A percentile compares a stretch with the other conserved stretches of the same genome.
phyloP scores from a whole-genome alignment of 1,140 invertebrate genomes.

The Drosophila pallidifrons region DNA sequence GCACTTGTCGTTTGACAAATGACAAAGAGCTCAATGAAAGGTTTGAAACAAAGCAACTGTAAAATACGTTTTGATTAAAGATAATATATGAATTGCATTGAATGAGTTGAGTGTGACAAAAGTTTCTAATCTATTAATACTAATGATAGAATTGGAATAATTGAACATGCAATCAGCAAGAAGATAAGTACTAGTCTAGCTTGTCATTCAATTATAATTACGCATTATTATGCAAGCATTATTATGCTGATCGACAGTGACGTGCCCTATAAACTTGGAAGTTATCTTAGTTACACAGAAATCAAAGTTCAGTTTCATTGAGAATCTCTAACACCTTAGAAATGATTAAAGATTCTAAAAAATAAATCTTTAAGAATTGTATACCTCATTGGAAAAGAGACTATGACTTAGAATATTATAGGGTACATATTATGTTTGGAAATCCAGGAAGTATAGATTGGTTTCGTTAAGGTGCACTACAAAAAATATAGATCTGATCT shows the following conservation, averaged over 20 bases:
- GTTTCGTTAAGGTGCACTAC: too few species aligned
- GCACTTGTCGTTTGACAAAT: constrained; percentile 2
- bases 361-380: too few species aligned
- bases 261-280: neutral
- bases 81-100: constrained; percentile 31
- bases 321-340: too few species aligned
- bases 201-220: constrained; percentile 26
- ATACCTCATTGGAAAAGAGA: too few species aligned
- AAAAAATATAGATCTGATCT: too few species aligned
- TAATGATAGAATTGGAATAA: constrained; percentile 8
- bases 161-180: constrained; percentile 1
- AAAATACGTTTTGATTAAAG: constrained; percentile 5
- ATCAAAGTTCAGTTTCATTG: too few species aligned
- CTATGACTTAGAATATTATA: too few species aligned
- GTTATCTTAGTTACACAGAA: too few species aligned
- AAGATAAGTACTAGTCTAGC: constrained; percentile 6
- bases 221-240: neutral
- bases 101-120: constrained; percentile 7
- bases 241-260: neutral
- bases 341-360: too few species aligned
- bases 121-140: constrained; percentile 22
- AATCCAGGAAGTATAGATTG: too few species aligned
- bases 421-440: too few species aligned
- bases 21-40: constrained; percentile 24
- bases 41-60: neutral